A percentile compares a stretch with the other conserved stretches of the same genome.
Evolutionary conservation across 2,888 invertebrate species (phyloP).

Genomic region (Pandemis heparana): DNA sequence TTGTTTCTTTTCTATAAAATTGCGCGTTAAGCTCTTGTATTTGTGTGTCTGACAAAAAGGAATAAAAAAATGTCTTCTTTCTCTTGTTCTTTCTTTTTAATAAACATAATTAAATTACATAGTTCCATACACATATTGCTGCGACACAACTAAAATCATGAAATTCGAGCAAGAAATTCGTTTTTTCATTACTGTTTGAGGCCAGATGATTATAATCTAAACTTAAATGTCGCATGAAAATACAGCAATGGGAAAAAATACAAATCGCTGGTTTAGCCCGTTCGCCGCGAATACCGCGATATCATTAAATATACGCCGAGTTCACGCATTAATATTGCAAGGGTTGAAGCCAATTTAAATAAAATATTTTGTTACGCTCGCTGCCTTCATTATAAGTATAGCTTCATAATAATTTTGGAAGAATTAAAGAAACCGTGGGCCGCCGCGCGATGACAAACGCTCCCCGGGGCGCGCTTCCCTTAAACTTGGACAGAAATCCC

Average conservation of each 20-base stretch:
- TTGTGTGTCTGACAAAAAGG: no score
- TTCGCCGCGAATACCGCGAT: neutral
- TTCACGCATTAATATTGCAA: slow-evolving; percentile 19
- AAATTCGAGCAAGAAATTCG: no score
- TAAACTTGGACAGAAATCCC: slow-evolving; percentile 59
- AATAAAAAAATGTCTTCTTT: no score
- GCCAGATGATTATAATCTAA: no score
- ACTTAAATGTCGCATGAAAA: neutral
- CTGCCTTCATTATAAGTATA: slow-evolving; percentile 31
- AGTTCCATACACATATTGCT: no score
- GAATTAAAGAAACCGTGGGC: slow-evolving; percentile 54
- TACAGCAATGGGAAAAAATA: neutral
- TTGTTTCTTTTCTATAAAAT: no score
- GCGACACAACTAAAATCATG: no score
- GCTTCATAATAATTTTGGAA: slow-evolving; percentile 47
- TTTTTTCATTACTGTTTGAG: no score
- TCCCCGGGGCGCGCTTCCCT: slow-evolving; percentile 58
- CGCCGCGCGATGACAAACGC: slow-evolving; percentile 62
- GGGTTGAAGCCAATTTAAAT: slow-evolving; percentile 24
- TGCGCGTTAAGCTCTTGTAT: no score
- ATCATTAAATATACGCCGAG: neutral
- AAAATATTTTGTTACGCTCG: slow-evolving; percentile 29
- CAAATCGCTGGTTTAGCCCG: neutral
- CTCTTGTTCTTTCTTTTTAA: no score
- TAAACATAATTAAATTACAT: no score